Evolutionary conservation across 1,140 invertebrate genomes (phyloP).

Genomic region (Sitobion miscanthi): DNA sequence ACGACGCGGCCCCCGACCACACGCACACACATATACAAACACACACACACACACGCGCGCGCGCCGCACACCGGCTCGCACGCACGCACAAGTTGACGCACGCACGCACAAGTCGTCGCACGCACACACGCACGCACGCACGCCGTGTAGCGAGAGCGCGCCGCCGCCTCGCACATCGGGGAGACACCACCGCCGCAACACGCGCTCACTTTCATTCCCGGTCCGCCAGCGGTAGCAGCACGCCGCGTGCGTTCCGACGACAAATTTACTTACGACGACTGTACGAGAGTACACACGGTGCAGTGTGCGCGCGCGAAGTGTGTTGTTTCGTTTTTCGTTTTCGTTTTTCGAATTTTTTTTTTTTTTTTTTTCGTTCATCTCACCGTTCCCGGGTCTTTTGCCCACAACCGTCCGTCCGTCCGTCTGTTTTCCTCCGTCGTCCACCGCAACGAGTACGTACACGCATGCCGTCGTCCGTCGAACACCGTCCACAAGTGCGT

Average conservation of each 20-base stretch:
- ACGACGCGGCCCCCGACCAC: background rate
- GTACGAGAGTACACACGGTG: slow-evolving; percentile 12
- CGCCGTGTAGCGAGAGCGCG: slow-evolving; percentile 23
- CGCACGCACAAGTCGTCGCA: background rate
- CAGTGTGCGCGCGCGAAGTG: slow-evolving; percentile 31
- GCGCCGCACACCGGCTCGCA: background rate
- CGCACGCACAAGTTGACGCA: background rate
- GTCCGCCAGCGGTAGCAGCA: slow-evolving; percentile 52
- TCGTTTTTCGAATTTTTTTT: background rate
- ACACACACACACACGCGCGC: background rate
- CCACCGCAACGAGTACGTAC: background rate
- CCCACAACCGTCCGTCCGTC: background rate
- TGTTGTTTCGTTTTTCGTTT: slow-evolving; percentile 19
- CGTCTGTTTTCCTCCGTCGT: background rate
- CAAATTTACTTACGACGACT: background rate
- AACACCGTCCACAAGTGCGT: background rate
- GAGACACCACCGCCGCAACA: slow-evolving; percentile 40
- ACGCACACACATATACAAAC: background rate
- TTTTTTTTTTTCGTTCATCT: background rate
- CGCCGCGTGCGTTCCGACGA: slow-evolving; percentile 56
- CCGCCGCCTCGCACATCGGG: background rate
- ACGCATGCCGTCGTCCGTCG: background rate
- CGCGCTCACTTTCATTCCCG: slow-evolving; percentile 52
- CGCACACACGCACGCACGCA: background rate
- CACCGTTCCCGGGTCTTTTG: background rate